These are phyloP conservation scores for Panzeria rudis DNA, from an alignment of 2,888 invertebrate genomes.

Conservation along the genomic window DNA sequence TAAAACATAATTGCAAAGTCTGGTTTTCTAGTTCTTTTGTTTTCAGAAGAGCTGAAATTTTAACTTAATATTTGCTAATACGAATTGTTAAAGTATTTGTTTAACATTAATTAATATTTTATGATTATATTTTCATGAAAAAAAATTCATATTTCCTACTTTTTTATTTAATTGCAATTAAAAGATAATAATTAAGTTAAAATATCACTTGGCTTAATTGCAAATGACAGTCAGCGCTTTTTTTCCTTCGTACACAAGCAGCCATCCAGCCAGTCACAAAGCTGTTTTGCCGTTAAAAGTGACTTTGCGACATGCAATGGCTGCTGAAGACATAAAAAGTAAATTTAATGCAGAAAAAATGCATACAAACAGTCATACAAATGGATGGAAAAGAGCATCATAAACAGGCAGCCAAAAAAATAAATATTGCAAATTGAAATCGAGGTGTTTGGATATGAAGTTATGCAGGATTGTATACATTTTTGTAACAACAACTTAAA, in stretches of 20 bases:
- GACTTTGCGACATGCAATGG: slow-evolving; percentile 56
- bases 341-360: slow-evolving; percentile 55
- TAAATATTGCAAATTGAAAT: slow-evolving; percentile 26
- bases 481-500: not conserved
- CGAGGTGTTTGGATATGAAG: slow-evolving; percentile 30
- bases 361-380: slow-evolving; percentile 22
- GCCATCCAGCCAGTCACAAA: slow-evolving; percentile 46
- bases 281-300: slow-evolving; percentile 60
- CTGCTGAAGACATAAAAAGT: slow-evolving; percentile 51
- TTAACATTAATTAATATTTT: slow-evolving; percentile 52
- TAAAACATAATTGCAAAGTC: too few species aligned
- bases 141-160: slow-evolving; percentile 43
- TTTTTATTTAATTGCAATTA: slow-evolving; percentile 69
- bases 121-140: slow-evolving; percentile 39
- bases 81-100: not conserved
- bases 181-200: slow-evolving; percentile 74
- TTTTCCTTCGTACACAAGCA: slow-evolving; percentile 24
- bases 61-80: not conserved
- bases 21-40: not conserved
- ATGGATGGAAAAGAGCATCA: slow-evolving; percentile 6
- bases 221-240: slow-evolving; percentile 69
- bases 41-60: not conserved
- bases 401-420: slow-evolving; percentile 15
- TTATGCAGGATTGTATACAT: slow-evolving; percentile 3
- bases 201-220: slow-evolving; percentile 73